Evolutionary conservation across 2,797 vertebrate species (phyloP).

Genomic region (Cirrhinus mrigala): DNA sequence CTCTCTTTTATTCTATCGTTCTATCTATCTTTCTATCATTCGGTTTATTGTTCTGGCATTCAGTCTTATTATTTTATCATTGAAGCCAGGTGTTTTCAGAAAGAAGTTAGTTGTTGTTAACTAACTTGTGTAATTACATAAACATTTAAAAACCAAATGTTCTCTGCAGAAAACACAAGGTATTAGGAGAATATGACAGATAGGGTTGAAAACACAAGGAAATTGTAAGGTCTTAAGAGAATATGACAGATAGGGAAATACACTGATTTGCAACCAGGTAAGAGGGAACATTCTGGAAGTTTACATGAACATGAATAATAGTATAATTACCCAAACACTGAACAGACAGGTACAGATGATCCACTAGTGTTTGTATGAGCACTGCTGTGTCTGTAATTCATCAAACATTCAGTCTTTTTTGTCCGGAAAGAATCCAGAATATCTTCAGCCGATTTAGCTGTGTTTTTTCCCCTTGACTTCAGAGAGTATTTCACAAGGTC

Average conservation of each 20-base stretch:
- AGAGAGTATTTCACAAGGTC: conserved; percentile 33
- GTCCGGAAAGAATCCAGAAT: conserved; percentile 9
- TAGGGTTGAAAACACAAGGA: not conserved
- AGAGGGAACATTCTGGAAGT: not conserved
- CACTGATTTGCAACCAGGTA: not conserved
- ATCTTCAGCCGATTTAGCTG: conserved; percentile 6
- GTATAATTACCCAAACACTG: not conserved
- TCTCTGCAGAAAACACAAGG: not conserved
- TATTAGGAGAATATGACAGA: not conserved
- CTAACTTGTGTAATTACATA: not conserved
- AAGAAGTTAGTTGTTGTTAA: not conserved
- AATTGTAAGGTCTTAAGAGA: not conserved
- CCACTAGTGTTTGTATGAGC: not conserved
- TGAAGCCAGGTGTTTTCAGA: not conserved
- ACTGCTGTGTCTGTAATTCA: not conserved
- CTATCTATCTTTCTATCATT: not conserved
- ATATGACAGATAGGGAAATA: not conserved
- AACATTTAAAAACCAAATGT: not conserved
- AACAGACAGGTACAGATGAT: not conserved
- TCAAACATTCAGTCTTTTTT: conserved; percentile 9
- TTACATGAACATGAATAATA: not conserved
- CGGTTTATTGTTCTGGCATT: not conserved
- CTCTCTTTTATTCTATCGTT: too few species aligned
- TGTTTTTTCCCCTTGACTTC: conserved; percentile 2
- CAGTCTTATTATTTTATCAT: not conserved